These are phyloP conservation scores for Lepetodrilus schrolli DNA, from an alignment of 2,888 invertebrate species.

Conservation along the genomic window DNA sequence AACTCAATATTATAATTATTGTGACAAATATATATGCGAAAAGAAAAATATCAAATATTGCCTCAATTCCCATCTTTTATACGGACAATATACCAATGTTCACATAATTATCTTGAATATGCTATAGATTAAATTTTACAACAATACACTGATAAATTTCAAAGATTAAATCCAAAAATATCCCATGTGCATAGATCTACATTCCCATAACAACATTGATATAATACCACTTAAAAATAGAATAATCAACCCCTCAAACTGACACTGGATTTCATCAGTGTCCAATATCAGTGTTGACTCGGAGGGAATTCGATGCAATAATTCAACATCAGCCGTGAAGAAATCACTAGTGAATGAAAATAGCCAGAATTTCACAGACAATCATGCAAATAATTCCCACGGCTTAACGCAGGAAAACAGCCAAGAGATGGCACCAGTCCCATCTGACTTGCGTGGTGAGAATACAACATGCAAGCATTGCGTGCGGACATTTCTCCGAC, in stretches of 20 bases:
- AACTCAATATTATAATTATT: too few relatives aligned
- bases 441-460: neutral
- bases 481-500: neutral
- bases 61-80: too few relatives aligned
- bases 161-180: neutral
- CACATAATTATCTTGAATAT: too few relatives aligned
- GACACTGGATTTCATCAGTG: neutral
- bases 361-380: neutral
- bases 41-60: too few relatives aligned
- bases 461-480: conserved; percentile 7
- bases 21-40: neutral
- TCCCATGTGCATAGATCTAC: neutral
- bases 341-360: neutral
- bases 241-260: neutral
- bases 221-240: neutral
- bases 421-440: neutral
- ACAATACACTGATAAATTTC: neutral
- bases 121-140: too few relatives aligned
- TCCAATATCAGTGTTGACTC: neutral
- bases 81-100: too few relatives aligned
- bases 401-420: neutral
- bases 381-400: neutral
- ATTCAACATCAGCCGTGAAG: neutral
- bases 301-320: neutral
- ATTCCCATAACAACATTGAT: neutral